phyloP scores from a whole-genome alignment of 2,888 invertebrate genomes.

The Synergus japonicus region DNA sequence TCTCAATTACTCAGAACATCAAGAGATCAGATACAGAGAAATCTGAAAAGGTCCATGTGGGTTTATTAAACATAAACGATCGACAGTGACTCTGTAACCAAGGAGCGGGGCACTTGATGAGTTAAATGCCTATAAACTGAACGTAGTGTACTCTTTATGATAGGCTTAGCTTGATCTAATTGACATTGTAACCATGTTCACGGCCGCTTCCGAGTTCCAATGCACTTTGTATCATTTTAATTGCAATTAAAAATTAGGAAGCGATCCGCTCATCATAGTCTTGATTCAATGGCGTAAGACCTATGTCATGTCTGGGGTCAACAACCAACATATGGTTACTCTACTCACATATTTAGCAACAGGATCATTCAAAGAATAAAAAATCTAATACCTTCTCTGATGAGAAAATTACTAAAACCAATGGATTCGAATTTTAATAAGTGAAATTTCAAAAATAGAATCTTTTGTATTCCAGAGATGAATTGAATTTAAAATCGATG shows the following conservation, averaged over 20 bases:
- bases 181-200: conserved; percentile 70
- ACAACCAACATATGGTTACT: background rate
- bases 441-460: background rate
- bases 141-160: conserved; percentile 51
- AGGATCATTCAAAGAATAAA: background rate
- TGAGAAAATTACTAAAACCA: background rate
- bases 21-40: background rate
- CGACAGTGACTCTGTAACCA: conserved; percentile 41
- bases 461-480: background rate
- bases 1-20: background rate
- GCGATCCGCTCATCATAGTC: background rate
- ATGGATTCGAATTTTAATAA: too few relatives aligned
- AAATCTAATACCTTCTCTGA: too few relatives aligned
- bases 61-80: conserved; percentile 21
- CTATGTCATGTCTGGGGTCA: conserved; percentile 5
- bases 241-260: conserved; percentile 30
- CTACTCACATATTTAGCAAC: background rate
- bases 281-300: conserved; percentile 19
- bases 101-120: conserved; percentile 51
- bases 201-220: conserved; percentile 56
- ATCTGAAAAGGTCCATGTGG: background rate
- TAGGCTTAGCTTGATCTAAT: conserved; percentile 64
- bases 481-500: background rate
- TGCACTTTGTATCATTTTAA: conserved; percentile 39
- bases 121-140: conserved; percentile 54